phyloP scores from a whole-genome alignment of 2,113 vertebrate genomes.

The Terrapene triunguis region DNA sequence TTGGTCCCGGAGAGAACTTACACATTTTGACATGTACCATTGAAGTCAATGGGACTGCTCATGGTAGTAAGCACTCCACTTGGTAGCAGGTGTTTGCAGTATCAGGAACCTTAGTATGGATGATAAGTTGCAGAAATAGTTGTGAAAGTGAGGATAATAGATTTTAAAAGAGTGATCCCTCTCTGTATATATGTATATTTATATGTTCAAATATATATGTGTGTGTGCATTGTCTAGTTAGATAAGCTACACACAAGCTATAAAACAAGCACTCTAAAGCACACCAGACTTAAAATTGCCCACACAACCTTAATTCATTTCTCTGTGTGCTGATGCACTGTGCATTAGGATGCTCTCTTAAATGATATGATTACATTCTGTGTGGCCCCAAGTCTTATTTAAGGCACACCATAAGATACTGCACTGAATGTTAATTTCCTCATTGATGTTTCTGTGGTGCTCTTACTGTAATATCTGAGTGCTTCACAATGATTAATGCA shows the following conservation, averaged over 20 bases:
- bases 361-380: accelerated
- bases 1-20: neutral
- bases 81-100: neutral
- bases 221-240: neutral
- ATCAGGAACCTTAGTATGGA: neutral
- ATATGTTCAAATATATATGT: neutral
- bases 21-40: neutral
- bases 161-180: neutral
- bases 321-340: neutral
- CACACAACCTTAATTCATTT: neutral
- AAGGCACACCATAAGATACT: neutral
- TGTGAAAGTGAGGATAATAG: neutral
- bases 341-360: neutral
- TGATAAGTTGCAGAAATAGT: neutral
- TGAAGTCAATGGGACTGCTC: neutral
- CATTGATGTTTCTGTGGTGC: neutral
- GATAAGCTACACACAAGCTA: neutral
- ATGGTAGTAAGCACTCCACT: neutral
- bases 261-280: neutral
- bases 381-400: neutral
- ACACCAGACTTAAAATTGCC: neutral
- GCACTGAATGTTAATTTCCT: neutral
- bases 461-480: neutral
- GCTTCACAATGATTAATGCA: neutral
- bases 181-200: neutral